phyloP scores from a whole-genome alignment of 1,140 invertebrate genomes.

The Philotrypesis tridentata region DNA sequence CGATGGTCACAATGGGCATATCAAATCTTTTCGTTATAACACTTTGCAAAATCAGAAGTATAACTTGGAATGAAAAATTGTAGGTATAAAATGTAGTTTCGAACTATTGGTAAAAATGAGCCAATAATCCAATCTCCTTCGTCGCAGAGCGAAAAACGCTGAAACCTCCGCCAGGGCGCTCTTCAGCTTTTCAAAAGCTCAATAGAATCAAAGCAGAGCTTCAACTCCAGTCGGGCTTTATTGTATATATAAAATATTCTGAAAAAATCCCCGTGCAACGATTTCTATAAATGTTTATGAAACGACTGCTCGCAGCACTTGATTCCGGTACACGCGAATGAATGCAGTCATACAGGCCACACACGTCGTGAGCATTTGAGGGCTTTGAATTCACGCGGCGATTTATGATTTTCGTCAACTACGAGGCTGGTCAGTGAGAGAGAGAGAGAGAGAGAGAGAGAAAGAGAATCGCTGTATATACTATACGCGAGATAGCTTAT shows the following conservation, averaged over 20 bases:
- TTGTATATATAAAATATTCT: constrained; percentile 52
- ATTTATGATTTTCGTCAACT: constrained; percentile 45
- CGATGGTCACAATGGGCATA: too few relatives aligned
- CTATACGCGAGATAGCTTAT: constrained; percentile 35
- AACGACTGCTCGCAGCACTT: background rate
- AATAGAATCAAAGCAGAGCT: background rate
- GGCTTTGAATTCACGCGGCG: background rate
- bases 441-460: background rate
- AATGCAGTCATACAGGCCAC: background rate
- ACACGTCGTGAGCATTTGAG: background rate
- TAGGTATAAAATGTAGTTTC: too few relatives aligned
- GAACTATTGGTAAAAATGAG: too few relatives aligned
- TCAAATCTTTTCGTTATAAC: too few relatives aligned
- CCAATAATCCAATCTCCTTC: too few relatives aligned
- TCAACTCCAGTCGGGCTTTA: background rate
- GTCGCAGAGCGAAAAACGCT: too few relatives aligned
- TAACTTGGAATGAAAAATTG: too few relatives aligned
- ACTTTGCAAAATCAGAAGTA: too few relatives aligned
- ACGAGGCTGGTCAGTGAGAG: background rate
- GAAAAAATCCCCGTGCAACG: background rate
- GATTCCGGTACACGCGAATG: background rate
- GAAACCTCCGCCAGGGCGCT: background rate
- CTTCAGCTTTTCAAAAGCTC: background rate
- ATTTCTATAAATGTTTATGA: background rate
- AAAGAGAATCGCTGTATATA: background rate